Evolutionary conservation across 53 echinoderm and acorn worm genomes (phyloP).

Genomic region (Arbacia lixula): DNA sequence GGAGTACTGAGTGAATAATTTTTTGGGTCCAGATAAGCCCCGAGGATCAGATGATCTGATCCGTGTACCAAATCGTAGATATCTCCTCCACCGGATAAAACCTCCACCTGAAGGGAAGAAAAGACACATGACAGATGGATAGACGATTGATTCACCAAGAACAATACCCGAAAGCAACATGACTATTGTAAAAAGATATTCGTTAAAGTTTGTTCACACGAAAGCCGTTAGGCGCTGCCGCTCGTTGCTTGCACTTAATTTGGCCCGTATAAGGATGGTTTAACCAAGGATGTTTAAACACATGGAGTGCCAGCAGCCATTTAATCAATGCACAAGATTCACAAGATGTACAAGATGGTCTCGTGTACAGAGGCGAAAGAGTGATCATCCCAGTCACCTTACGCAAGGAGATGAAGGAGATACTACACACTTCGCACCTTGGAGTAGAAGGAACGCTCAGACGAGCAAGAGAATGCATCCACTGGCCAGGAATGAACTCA

Average conservation of each 20-base stretch:
- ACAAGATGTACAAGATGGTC: slow-evolving; percentile 60
- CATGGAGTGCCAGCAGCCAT: too few relatives aligned
- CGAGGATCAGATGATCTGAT: slow-evolving; percentile 66
- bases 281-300: too few relatives aligned
- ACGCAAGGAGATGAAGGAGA: slow-evolving; percentile 33
- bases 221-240: too few relatives aligned
- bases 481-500: slow-evolving; percentile 55
- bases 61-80: slow-evolving; percentile 76
- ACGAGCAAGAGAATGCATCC: slow-evolving; percentile 46
- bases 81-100: slow-evolving; percentile 73
- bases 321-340: too few relatives aligned
- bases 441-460: slow-evolving; percentile 33
- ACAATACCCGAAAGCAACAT: too few relatives aligned
- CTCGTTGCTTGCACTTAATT: too few relatives aligned
- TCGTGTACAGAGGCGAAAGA: slow-evolving; percentile 54
- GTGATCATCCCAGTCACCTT: slow-evolving; percentile 32
- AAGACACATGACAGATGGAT: too few relatives aligned
- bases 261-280: too few relatives aligned
- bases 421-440: slow-evolving; percentile 27
- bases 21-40: neutral
- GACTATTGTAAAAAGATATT: too few relatives aligned
- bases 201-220: too few relatives aligned
- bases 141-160: too few relatives aligned
- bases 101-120: slow-evolving; percentile 57
- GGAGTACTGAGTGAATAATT: neutral